These are phyloP conservation scores for Drosophila miranda DNA, from an alignment of 1,140 invertebrate genomes.

Conservation along the genomic window DNA sequence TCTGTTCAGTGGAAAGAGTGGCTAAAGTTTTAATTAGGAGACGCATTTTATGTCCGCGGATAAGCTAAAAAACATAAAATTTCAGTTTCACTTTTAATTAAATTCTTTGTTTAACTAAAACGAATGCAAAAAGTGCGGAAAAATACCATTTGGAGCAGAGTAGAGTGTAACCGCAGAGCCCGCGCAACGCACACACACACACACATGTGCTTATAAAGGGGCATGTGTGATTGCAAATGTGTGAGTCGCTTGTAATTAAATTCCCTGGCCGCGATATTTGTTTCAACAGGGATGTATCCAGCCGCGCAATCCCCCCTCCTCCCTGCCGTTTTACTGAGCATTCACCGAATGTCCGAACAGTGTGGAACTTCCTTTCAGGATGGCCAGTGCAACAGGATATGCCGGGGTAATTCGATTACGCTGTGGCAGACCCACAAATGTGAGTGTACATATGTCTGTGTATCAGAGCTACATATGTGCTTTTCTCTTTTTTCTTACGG, in stretches of 20 bases:
- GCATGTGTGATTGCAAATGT: slow-evolving; percentile 18
- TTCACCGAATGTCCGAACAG: slow-evolving; percentile 32
- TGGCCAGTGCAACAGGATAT: slow-evolving; percentile 62
- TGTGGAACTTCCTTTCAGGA: slow-evolving; percentile 46
- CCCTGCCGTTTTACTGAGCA: neutral
- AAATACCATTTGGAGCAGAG: slow-evolving; percentile 42
- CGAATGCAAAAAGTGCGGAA: slow-evolving; percentile 31
- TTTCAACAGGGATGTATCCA: slow-evolving; percentile 43
- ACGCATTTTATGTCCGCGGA: slow-evolving; percentile 30
- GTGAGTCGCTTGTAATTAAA: slow-evolving; percentile 69
- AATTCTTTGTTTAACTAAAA: slow-evolving; percentile 58
- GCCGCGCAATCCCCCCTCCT: slow-evolving; percentile 3
- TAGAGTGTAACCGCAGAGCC: slow-evolving; percentile 40
- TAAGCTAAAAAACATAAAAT: slow-evolving; percentile 48
- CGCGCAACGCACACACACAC: slow-evolving; percentile 19
- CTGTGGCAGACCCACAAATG: slow-evolving; percentile 20
- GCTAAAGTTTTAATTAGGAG: slow-evolving; percentile 60
- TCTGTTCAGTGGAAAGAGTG: slow-evolving; percentile 34
- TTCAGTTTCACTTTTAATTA: slow-evolving; percentile 60
- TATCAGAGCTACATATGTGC: neutral
- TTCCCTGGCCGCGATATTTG: slow-evolving; percentile 77
- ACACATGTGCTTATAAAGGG: slow-evolving; percentile 19
- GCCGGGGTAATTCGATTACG: slow-evolving; percentile 71
- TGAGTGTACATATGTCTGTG: slow-evolving; percentile 3
- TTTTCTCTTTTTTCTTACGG: slow-evolving; percentile 6